Conservation (phyloP, 2,113 vertebrate genomes). For the Thymallus thymallus region DNA sequence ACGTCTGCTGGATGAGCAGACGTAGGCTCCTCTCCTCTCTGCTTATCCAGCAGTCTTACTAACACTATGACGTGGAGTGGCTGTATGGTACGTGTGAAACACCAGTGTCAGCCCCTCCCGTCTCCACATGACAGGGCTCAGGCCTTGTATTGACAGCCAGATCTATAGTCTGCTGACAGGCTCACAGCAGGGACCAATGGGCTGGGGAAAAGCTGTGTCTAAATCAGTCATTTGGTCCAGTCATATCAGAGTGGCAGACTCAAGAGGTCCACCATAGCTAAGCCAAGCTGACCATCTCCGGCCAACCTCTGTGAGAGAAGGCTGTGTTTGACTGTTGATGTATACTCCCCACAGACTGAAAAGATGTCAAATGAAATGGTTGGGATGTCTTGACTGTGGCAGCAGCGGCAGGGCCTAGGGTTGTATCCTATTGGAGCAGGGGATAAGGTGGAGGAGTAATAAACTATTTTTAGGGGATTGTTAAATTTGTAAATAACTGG, state of each 20-base stretch:
- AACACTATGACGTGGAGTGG: neutral
- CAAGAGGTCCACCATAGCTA: neutral
- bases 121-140: slow-evolving; percentile 46
- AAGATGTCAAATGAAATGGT: neutral
- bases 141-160: slow-evolving; percentile 29
- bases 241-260: slow-evolving; percentile 19
- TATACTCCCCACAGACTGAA: neutral
- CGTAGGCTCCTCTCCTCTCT: neutral
- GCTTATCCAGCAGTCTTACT: neutral
- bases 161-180: slow-evolving; percentile 34
- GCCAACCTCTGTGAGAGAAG: neutral
- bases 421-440: neutral
- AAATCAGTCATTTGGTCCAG: slow-evolving; percentile 14
- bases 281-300: neutral
- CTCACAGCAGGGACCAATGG: slow-evolving; percentile 15
- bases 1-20: too few species aligned
- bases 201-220: slow-evolving; percentile 6
- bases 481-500: neutral
- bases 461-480: neutral
- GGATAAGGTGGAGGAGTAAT: neutral
- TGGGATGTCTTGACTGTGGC: neutral
- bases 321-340: slow-evolving; percentile 1
- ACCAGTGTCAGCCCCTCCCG: neutral
- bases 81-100: neutral
- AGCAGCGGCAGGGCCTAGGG: neutral